Percentiles rank a stretch among this genome's conserved stretches.
Evolutionary conservation across 2,113 vertebrate species (phyloP).

Genomic region (Coptodon rendalli): DNA sequence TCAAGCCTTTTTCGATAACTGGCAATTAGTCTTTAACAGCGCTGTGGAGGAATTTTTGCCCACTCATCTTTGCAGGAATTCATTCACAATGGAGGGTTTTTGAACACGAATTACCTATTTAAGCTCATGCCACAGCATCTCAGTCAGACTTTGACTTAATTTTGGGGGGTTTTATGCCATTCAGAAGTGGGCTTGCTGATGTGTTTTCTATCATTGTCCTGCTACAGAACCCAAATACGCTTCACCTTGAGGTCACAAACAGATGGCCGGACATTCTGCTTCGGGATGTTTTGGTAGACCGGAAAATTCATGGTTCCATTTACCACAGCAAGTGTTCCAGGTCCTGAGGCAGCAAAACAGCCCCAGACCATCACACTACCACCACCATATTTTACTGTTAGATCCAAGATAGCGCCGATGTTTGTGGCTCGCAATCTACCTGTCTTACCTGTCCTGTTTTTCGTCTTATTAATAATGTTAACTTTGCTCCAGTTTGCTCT

Average conservation of each 20-base stretch:
- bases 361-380: neutral
- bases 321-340: neutral
- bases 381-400: neutral
- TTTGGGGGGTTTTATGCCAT: fast-evolving
- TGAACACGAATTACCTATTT: neutral
- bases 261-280: neutral
- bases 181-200: neutral
- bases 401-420: neutral
- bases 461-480: neutral
- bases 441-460: neutral
- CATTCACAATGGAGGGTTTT: neutral
- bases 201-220: neutral
- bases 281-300: neutral
- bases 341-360: neutral
- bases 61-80: neutral
- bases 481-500: neutral
- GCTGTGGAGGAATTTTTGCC: neutral
- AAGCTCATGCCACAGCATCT: neutral
- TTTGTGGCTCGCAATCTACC: neutral
- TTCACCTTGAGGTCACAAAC: neutral
- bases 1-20: fast-evolving
- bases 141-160: neutral
- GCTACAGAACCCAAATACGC: neutral
- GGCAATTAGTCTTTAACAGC: neutral
- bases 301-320: neutral